These are phyloP conservation scores for Nanorana parkeri DNA, from an alignment of 2,113 vertebrate genomes.

Conservation along the genomic window DNA sequence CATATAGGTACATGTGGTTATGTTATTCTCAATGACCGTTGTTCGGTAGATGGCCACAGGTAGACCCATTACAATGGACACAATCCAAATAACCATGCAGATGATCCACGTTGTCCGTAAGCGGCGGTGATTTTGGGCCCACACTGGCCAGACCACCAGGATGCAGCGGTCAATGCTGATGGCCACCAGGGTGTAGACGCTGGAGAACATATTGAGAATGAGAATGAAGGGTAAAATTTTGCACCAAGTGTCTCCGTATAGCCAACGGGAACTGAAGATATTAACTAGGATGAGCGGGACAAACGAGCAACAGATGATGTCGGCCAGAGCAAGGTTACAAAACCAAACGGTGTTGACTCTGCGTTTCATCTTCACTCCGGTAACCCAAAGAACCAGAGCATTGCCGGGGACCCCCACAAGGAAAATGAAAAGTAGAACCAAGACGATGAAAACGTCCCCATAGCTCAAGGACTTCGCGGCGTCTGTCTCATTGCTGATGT, in stretches of 20 bases:
- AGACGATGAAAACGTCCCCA: slow-evolving; percentile 58
- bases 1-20: slow-evolving; percentile 57
- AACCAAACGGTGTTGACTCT: slow-evolving; percentile 70
- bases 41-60: slow-evolving; percentile 73
- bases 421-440: slow-evolving; percentile 67
- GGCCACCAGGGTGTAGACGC: slow-evolving; percentile 73
- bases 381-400: slow-evolving; percentile 79
- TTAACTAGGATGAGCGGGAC: slow-evolving; percentile 74
- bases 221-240: slow-evolving; percentile 75
- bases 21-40: neutral
- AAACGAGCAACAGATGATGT: slow-evolving; percentile 78
- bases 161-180: slow-evolving; percentile 80
- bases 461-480: too few relatives aligned
- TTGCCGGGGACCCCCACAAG: slow-evolving; percentile 77
- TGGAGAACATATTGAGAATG: slow-evolving; percentile 83
- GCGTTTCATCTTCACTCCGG: too few relatives aligned
- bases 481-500: too few relatives aligned
- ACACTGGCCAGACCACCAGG: slow-evolving; percentile 76
- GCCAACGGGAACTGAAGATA: slow-evolving; percentile 71
- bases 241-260: slow-evolving; percentile 74
- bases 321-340: slow-evolving; percentile 72
- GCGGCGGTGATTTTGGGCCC: slow-evolving; percentile 80
- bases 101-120: slow-evolving; percentile 46
- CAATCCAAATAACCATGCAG: slow-evolving; percentile 71
- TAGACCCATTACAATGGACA: slow-evolving; percentile 70